Base-by-base conservation (phyloP, 2,113 vertebrate genomes). In the Craseonycteris thonglongyai region DNA sequence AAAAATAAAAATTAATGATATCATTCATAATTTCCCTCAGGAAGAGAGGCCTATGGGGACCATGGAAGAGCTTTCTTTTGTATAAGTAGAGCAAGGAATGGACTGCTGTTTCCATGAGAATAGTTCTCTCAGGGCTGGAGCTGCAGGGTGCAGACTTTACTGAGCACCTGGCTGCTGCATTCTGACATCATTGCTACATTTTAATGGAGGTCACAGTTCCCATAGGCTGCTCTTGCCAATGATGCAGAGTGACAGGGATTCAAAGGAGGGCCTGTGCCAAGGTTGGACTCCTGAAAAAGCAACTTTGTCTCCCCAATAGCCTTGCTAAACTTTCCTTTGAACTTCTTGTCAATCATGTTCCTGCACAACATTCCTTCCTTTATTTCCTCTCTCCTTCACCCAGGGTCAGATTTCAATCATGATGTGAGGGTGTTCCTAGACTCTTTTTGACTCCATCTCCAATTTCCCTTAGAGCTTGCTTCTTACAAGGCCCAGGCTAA, bases 71-170 rank as follows among this genome's bases (percentile, higher is more conserved):
- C 1, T 12, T 28, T 28, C 21, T 2, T 8, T 6, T 65, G 33
- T 35, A 0, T 49, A 11, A 65, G 16, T 3, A 21, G 58, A 40
- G 7, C 74, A 35, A 24, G 61, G 8, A 7, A 3, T 56, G 42
- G 13, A 12, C 38, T 22, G 10, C 7, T 14, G 5, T 1, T 3
- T 33, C 2, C 42, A 15, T 9, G 22, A 49, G 22, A n/a, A 35
- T 18, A 7, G 0, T 0, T 15, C 6, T 89, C 8, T 61, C 21
- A 14, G 75, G 24, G 35, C 38, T 56, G 19, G 12, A 7, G 42
- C 2, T 0, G 0, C 0, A 7, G n/a, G n/a, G 49, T 28, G 24
- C 19, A 59, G 47, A 68, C 35, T 1, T 54, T 21, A 12, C 1
- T 0, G 28, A 45, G 2, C 13, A n/a, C 51, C 7, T 58, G 4